Percentiles rank a stretch among this genome's conserved stretches.
Conservation (phyloP, 2,797 vertebrate genomes). For the Phoebastria nigripes region DNA sequence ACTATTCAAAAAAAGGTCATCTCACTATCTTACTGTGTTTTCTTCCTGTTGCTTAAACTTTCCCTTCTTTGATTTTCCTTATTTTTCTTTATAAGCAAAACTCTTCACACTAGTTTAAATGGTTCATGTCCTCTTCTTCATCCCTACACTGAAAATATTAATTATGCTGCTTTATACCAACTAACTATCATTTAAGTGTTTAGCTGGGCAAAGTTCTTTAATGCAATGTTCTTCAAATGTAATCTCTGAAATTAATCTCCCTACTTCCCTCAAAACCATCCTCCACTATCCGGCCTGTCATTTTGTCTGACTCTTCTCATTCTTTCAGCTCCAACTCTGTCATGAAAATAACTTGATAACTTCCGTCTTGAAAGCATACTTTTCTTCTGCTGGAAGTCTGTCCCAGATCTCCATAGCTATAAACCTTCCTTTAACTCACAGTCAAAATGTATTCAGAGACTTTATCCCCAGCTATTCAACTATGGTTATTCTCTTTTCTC, state of each 20-base stretch:
- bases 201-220: neutral
- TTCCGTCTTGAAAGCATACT: neutral
- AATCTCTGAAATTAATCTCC: neutral
- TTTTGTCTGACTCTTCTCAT: neutral
- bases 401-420: neutral
- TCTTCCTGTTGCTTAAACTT: neutral
- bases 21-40: rapidly evolving
- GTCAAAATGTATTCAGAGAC: neutral
- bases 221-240: neutral
- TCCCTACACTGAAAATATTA: neutral
- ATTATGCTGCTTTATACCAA: neutral
- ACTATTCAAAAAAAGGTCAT: neutral
- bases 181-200: neutral
- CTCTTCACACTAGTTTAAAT: neutral
- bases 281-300: neutral
- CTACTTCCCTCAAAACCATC: neutral
- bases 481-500: neutral
- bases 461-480: neutral
- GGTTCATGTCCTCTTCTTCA: neutral
- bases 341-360: neutral
- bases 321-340: neutral
- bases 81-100: neutral
- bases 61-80: neutral
- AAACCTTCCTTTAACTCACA: neutral
- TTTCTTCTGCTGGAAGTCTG: neutral